Percentiles rank a stretch among this genome's conserved stretches.
These are phyloP conservation scores for Ceratothoa steindachneri DNA, from an alignment of 2,888 invertebrate genomes.

Conservation along the genomic window DNA sequence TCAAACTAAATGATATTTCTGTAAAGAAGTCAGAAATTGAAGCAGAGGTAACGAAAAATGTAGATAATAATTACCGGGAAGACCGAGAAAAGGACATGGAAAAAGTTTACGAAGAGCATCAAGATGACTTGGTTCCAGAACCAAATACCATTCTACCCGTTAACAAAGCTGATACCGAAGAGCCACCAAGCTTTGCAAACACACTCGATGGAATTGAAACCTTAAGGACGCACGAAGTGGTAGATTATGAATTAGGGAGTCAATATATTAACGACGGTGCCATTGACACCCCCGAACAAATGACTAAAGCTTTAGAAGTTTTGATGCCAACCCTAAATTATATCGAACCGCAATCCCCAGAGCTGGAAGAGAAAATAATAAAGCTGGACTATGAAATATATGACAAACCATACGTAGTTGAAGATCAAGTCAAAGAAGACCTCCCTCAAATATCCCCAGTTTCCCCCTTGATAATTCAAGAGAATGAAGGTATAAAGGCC, in stretches of 20 bases:
- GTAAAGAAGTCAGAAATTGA: background rate
- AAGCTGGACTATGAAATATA: background rate
- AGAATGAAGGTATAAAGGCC: background rate
- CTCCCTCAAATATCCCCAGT: background rate
- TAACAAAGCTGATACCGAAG: constrained; percentile 26
- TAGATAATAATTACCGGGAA: background rate
- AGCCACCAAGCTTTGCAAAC: constrained; percentile 41
- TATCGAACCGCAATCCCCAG: constrained; percentile 18
- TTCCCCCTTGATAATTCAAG: background rate
- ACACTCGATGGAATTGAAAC: constrained; percentile 43
- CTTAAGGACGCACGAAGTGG: constrained; percentile 44
- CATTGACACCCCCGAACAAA: background rate
- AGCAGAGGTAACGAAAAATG: background rate
- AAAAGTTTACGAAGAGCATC: background rate
- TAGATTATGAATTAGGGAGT: constrained; percentile 37
- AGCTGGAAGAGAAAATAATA: constrained; percentile 4
- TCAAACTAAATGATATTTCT: no score
- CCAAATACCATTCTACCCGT: background rate
- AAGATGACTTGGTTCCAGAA: background rate
- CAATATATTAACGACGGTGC: constrained; percentile 26
- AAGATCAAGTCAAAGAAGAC: background rate
- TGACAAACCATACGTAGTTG: background rate
- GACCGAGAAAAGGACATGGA: background rate
- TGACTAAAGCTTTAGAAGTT: background rate
- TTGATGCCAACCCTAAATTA: constrained; percentile 17